phyloP scores from a whole-genome alignment of 2,888 invertebrate species.

The Machimus rusticus region DNA sequence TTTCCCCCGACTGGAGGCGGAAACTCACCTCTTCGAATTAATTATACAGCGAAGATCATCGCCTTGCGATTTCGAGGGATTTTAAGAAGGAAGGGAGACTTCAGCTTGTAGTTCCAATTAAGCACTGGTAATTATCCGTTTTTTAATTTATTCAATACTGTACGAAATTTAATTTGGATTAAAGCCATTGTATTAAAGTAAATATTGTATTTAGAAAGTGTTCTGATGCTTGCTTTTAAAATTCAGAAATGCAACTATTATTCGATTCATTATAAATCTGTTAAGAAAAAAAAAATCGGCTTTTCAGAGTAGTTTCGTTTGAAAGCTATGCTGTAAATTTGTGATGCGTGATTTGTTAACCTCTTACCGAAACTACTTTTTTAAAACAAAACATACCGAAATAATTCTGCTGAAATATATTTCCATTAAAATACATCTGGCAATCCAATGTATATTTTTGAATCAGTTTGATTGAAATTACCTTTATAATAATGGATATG shows the following conservation, averaged over 20 bases:
- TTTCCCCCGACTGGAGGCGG: background rate
- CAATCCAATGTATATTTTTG: too few relatives aligned
- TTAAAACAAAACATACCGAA: too few relatives aligned
- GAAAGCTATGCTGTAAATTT: too few relatives aligned
- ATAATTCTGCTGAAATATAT: too few relatives aligned
- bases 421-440: too few relatives aligned
- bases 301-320: too few relatives aligned
- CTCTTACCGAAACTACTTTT: too few relatives aligned
- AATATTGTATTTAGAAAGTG: too few relatives aligned
- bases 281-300: too few relatives aligned
- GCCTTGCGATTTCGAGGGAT: background rate
- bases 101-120: background rate
- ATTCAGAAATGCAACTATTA: background rate
- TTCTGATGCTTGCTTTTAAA: background rate
- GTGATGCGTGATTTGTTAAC: too few relatives aligned
- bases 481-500: too few relatives aligned
- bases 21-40: slow-evolving; percentile 7
- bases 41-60: background rate
- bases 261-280: background rate
- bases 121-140: background rate
- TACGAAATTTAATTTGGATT: background rate
- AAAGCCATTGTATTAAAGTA: background rate
- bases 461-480: too few relatives aligned
- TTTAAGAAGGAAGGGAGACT: background rate
- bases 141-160: background rate